Conservation (phyloP, 2,888 invertebrate species). For the Dermolepida albohirtum region DNA sequence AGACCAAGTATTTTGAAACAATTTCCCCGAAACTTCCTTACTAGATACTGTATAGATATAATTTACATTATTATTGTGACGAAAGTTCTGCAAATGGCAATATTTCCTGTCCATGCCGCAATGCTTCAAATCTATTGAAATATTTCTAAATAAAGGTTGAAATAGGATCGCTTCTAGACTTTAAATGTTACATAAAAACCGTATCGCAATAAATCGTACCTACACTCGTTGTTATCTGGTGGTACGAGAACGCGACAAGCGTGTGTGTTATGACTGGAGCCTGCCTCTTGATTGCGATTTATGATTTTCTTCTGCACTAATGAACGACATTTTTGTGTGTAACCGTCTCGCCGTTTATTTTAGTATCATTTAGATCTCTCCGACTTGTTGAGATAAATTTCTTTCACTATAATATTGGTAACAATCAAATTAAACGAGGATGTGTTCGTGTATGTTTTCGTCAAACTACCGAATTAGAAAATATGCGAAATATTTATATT, state of each 20-base stretch:
- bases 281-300: constrained; percentile 53
- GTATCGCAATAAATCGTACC: constrained; percentile 49
- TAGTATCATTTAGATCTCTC: constrained; percentile 61
- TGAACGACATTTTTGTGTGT: constrained; percentile 46
- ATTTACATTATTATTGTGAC: not conserved
- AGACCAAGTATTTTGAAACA: no score
- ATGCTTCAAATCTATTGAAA: constrained; percentile 34
- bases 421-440: no score
- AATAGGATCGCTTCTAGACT: constrained; percentile 44
- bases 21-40: no score
- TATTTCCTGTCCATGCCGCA: not conserved
- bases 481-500: no score
- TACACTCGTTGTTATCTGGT: constrained; percentile 49
- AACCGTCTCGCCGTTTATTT: constrained; percentile 45
- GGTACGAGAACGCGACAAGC: constrained; percentile 46
- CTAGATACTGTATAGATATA: no score
- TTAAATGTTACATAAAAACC: constrained; percentile 45
- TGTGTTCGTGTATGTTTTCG: no score
- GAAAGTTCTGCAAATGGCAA: constrained; percentile 6
- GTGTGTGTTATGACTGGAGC: constrained; percentile 49
- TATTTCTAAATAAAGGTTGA: constrained; percentile 42
- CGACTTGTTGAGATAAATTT: constrained; percentile 28
- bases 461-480: no score
- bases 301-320: constrained; percentile 49
- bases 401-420: not conserved